phyloP scores from a whole-genome alignment of 2,888 invertebrate genomes.

The Leptinotarsa juncta region DNA sequence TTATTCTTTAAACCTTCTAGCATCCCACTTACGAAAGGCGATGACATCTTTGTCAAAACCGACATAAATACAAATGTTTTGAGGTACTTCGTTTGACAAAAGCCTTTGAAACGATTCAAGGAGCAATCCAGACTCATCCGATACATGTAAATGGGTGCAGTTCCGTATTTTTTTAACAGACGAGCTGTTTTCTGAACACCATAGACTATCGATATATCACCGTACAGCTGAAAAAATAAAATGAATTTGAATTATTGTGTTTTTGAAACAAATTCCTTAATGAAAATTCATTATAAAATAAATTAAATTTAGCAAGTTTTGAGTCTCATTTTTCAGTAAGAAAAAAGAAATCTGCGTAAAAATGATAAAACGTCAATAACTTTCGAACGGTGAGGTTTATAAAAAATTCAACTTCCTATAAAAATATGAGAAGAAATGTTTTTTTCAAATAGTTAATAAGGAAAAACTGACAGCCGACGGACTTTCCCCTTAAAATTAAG shows the following conservation, averaged over 20 bases:
- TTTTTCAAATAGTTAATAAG: too few relatives aligned
- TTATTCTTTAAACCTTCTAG: conserved; percentile 42
- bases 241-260: neutral
- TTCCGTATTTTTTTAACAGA: conserved; percentile 46
- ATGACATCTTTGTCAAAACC: conserved; percentile 48
- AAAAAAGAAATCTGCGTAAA: too few relatives aligned
- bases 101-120: neutral
- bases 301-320: too few relatives aligned
- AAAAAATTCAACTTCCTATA: too few relatives aligned
- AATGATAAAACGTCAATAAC: too few relatives aligned
- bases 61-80: conserved; percentile 35
- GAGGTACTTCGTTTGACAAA: neutral
- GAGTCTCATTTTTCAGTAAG: too few relatives aligned
- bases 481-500: too few relatives aligned
- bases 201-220: conserved; percentile 58
- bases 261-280: neutral
- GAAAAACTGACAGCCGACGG: too few relatives aligned
- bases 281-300: neutral
- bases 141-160: conserved; percentile 55
- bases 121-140: conserved; percentile 54
- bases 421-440: too few relatives aligned
- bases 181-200: conserved; percentile 52
- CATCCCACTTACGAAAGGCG: conserved; percentile 41
- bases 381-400: too few relatives aligned
- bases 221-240: conserved; percentile 56